Percentiles rank a stretch among this genome's conserved stretches.
These are phyloP conservation scores for Magallana angulata DNA, from an alignment of 1,140 invertebrate genomes.

Conservation along the genomic window DNA sequence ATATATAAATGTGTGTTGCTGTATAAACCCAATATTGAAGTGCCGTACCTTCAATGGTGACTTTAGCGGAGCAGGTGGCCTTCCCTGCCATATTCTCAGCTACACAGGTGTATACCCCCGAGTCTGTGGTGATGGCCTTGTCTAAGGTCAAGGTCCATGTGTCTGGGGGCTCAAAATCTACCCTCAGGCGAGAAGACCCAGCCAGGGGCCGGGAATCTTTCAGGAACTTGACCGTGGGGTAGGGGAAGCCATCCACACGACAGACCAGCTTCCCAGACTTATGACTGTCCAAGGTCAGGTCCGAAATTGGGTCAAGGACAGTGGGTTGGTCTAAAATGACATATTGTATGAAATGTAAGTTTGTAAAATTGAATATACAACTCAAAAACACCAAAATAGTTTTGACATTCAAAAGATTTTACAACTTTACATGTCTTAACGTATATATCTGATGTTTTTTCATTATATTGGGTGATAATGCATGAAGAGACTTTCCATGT, in stretches of 20 bases:
- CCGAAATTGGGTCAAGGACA: slow-evolving; percentile 90
- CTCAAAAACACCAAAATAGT: too few relatives aligned
- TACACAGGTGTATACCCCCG: slow-evolving; percentile 95
- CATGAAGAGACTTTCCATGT: too few relatives aligned
- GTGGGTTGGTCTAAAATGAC: slow-evolving; percentile 88
- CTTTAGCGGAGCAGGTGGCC: slow-evolving; percentile 92
- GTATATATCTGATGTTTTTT: too few relatives aligned
- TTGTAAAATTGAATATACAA: too few relatives aligned
- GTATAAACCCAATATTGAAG: slow-evolving; percentile 62
- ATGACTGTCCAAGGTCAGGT: slow-evolving; percentile 85
- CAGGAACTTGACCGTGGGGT: slow-evolving; percentile 97
- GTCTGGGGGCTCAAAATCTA: slow-evolving; percentile 85
- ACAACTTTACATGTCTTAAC: too few relatives aligned
- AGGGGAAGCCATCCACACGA: slow-evolving; percentile 92
- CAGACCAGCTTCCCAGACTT: slow-evolving; percentile 89
- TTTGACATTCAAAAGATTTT: too few relatives aligned
- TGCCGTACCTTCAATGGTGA: slow-evolving; percentile 91
- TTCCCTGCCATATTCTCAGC: slow-evolving; percentile 95
- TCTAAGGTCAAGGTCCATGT: slow-evolving; percentile 89
- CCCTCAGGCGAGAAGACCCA: slow-evolving; percentile 67
- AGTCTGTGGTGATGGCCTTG: slow-evolving; percentile 92
- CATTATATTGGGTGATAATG: too few relatives aligned
- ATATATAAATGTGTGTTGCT: too few relatives aligned
- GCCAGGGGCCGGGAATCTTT: slow-evolving; percentile 82
- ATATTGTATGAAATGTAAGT: too few relatives aligned